Evolutionary conservation across 1,140 invertebrate genomes (phyloP).

Genomic region (Drosophila ercepeae): DNA sequence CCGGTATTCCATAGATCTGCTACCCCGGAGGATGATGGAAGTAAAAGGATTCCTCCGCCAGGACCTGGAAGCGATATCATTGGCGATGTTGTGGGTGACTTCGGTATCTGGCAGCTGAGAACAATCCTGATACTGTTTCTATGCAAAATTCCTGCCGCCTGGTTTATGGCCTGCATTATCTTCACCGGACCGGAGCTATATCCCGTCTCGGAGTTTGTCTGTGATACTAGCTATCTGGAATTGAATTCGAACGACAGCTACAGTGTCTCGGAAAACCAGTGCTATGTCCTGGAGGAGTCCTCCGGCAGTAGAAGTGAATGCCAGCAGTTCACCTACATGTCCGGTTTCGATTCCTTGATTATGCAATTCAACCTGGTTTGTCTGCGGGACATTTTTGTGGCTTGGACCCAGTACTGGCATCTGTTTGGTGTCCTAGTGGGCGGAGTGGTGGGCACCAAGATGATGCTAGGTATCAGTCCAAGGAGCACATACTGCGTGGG

Average conservation of each 20-base stretch:
- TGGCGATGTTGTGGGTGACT: slow-evolving; percentile 76
- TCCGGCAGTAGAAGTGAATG: slow-evolving; percentile 51
- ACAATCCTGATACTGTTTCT: slow-evolving; percentile 83
- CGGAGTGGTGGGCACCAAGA: slow-evolving; percentile 80
- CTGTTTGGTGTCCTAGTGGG: slow-evolving; percentile 83
- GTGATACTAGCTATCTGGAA: slow-evolving; percentile 54
- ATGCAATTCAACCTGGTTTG: slow-evolving; percentile 84
- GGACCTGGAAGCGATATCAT: slow-evolving; percentile 64
- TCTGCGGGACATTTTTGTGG: slow-evolving; percentile 81
- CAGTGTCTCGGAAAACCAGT: slow-evolving; percentile 58
- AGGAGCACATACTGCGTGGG: slow-evolving; percentile 80
- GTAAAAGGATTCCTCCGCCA: background rate
- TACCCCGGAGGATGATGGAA: background rate
- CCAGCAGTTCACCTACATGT: slow-evolving; percentile 61
- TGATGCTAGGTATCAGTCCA: slow-evolving; percentile 82
- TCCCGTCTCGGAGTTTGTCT: slow-evolving; percentile 63
- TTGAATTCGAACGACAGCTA: slow-evolving; percentile 30
- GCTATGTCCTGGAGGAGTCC: slow-evolving; percentile 56
- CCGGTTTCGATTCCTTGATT: slow-evolving; percentile 75
- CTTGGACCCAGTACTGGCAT: slow-evolving; percentile 84
- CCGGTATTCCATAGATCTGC: background rate
- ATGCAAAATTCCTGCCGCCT: slow-evolving; percentile 84
- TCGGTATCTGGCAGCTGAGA: slow-evolving; percentile 83
- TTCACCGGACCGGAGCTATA: slow-evolving; percentile 79
- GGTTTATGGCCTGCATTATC: slow-evolving; percentile 84